Evolutionary conservation across 2,888 invertebrate genomes (phyloP).

Genomic region (Elegia similella): DNA sequence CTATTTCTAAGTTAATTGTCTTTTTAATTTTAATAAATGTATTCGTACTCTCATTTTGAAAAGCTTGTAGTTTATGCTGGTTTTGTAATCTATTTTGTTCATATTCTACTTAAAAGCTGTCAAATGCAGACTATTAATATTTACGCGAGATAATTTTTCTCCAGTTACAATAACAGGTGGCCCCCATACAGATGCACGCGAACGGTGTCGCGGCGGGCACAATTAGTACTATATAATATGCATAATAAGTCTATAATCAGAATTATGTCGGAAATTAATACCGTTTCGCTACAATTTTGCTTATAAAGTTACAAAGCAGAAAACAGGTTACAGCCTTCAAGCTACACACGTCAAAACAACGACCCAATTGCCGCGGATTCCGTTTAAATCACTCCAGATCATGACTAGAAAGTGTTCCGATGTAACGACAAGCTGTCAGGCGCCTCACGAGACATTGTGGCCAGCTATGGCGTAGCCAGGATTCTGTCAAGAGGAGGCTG

Average conservation of each 20-base stretch:
- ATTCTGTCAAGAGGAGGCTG: neutral
- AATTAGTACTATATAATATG: no score
- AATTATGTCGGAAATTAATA: no score
- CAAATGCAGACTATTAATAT: no score
- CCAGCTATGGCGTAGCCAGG: slow-evolving; percentile 26
- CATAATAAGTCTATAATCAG: no score
- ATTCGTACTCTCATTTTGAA: neutral
- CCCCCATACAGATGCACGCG: no score
- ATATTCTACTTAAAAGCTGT: no score
- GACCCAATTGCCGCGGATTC: slow-evolving; percentile 39
- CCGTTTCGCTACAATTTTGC: no score
- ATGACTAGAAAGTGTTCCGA: slow-evolving; percentile 61
- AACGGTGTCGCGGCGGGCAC: no score
- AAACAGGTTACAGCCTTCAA: slow-evolving; percentile 9
- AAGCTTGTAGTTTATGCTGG: no score
- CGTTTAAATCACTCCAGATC: slow-evolving; percentile 44
- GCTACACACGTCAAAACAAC: slow-evolving; percentile 4
- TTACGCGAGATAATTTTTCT: no score
- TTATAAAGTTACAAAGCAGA: neutral
- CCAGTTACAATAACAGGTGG: no score
- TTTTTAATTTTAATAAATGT: slow-evolving; percentile 15
- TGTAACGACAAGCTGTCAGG: slow-evolving; percentile 61
- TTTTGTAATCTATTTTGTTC: no score
- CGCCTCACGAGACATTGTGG: slow-evolving; percentile 56
- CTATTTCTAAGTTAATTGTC: slow-evolving; percentile 32